Conservation (phyloP, 2,113 vertebrate genomes). For the Fulica atra region DNA sequence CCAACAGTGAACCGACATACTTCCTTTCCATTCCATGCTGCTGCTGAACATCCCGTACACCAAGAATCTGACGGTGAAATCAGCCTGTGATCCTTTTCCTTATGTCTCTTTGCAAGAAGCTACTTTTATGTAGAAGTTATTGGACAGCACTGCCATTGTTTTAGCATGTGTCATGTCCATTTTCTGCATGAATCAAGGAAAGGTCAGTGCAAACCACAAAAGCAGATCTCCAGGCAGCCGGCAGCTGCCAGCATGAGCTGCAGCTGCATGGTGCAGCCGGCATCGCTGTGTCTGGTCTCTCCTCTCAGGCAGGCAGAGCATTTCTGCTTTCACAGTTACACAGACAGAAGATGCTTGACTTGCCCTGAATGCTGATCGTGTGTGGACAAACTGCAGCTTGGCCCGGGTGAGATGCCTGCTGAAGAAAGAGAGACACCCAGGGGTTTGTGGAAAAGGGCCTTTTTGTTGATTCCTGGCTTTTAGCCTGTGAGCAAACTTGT, state of each 20-base stretch:
- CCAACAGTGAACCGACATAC: fast-evolving
- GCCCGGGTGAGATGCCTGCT: not conserved
- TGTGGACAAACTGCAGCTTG: not conserved
- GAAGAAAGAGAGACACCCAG: fast-evolving
- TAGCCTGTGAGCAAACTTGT: not conserved
- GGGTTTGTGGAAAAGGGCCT: not conserved
- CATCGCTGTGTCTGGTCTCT: not conserved
- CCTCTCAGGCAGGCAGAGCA: not conserved
- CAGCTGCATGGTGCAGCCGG: not conserved
- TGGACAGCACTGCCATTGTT: not conserved
- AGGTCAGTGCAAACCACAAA: not conserved
- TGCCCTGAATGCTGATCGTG: not conserved
- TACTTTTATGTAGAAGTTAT: fast-evolving
- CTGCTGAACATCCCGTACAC: not conserved
- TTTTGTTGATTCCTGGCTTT: not conserved
- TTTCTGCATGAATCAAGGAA: not conserved
- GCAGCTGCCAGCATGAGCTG: fast-evolving
- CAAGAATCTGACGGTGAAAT: not conserved
- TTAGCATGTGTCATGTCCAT: not conserved
- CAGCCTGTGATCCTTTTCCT: not conserved
- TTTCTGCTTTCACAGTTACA: not conserved
- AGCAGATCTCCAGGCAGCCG: not conserved
- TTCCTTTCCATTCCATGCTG: not conserved
- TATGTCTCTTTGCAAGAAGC: not conserved
- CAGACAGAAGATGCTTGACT: not conserved